Percentiles rank a stretch among this genome's conserved stretches.
phyloP scores from a whole-genome alignment of 2,888 invertebrate genomes.

The Pediacus dermestoides region DNA sequence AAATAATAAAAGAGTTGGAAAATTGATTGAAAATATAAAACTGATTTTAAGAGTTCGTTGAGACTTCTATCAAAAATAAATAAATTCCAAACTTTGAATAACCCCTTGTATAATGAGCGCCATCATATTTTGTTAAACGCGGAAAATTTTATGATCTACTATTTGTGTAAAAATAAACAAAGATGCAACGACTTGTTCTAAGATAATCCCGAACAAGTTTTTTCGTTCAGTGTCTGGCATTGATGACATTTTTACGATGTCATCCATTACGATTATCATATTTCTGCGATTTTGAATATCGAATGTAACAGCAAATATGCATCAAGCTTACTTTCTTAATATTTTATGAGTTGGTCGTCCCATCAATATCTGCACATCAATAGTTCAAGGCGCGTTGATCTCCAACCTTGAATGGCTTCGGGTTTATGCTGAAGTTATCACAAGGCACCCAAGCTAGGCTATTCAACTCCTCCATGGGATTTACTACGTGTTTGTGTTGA shows the following conservation, averaged over 20 bases:
- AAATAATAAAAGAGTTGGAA: too few relatives aligned
- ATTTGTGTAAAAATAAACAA: too few relatives aligned
- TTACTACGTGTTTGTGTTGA: constrained; percentile 12
- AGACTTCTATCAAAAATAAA: too few relatives aligned
- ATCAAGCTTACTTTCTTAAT: constrained; percentile 20
- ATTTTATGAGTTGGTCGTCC: constrained; percentile 1
- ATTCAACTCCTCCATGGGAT: constrained; percentile 12
- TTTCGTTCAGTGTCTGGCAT: constrained; percentile 27
- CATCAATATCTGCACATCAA: constrained; percentile 12
- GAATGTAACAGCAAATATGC: constrained; percentile 30
- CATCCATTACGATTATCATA: constrained; percentile 39
- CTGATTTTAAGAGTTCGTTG: too few relatives aligned
- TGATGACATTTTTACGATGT: constrained; percentile 35
- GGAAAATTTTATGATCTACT: too few relatives aligned
- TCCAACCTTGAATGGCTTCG: constrained; percentile 5
- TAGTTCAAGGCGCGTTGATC: constrained; percentile 7
- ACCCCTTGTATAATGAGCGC: too few relatives aligned
- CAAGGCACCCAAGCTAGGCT: constrained; percentile 4
- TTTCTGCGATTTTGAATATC: constrained; percentile 36
- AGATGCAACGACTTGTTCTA: too few relatives aligned
- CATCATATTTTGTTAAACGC: too few relatives aligned
- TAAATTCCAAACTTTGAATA: too few relatives aligned
- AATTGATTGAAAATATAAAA: too few relatives aligned
- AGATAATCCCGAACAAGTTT: constrained; percentile 31
- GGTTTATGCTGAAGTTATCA: constrained; percentile 13